Base-by-base conservation (phyloP, 1,140 invertebrate genomes). In the Cydia pomonella region DNA sequence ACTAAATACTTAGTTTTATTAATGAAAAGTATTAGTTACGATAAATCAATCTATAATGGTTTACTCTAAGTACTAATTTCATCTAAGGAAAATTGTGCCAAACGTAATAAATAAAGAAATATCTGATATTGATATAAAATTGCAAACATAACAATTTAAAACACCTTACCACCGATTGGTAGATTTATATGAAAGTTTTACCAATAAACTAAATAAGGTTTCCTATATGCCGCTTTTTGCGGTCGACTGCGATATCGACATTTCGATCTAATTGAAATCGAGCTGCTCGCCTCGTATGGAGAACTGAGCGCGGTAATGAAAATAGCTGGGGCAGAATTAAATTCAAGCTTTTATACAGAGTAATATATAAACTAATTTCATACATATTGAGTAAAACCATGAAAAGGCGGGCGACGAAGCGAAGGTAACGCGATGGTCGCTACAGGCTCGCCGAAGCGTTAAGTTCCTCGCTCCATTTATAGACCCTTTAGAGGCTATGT, bases 391-490 rank as follows among this genome's bases (percentile, higher is more conserved):
- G 41, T 73, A 72, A 80, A 76, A 78, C 74, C 76, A 66, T 82
- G 74, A 75, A 80, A 83, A 78, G 81, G 75, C 69, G 76, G 72
- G 82, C 87, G 84, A 44, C 84, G 81, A 83, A 78, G 80, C 82
- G 88, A 73, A 86, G 64, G 78, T 88, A 90, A 88, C 84, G 72
- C 80, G 83, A 66, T 79, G 76, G 80, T 80, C 79, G 76, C 71
- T 38, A 29, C 77, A 63, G 74, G 41, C 64, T 78, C 82, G 74
- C 73, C 77, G 75, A 83, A 76, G 73, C 84, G 81, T 87, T 77
- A 88, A 84, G 77, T 77, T 80, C 77, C 76, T 76, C 79, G 80
- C 79, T 83, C 86, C 82, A 85, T 87, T 85, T 84, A 88, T 86
- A 84, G 64, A 83, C 76, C 73, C 77, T 78, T 64, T 72, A 72